phyloP scores from a whole-genome alignment of 2,888 invertebrate genomes.

The Drosophila antonietae region DNA sequence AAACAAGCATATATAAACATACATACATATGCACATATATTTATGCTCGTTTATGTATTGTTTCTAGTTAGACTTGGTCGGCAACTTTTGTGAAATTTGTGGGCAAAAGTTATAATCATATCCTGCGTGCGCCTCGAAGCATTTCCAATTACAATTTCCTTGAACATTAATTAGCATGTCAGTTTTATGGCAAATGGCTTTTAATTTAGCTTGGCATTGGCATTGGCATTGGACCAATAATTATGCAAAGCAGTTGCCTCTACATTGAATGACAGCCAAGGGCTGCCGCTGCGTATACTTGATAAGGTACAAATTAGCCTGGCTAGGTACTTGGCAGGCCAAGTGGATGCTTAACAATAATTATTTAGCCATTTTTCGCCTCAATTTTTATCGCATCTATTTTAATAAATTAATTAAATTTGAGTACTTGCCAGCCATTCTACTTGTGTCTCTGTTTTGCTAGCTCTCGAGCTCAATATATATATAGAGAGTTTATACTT shows the following conservation, averaged over 20 bases:
- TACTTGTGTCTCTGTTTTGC: neutral
- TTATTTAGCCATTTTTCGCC: neutral
- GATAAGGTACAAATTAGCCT: slow-evolving; percentile 13
- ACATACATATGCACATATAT: neutral
- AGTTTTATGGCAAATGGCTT: slow-evolving; percentile 69
- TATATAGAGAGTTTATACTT: slow-evolving; percentile 9
- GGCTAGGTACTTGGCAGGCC: neutral
- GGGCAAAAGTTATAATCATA: slow-evolving; percentile 74
- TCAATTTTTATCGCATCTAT: neutral
- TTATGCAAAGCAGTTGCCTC: slow-evolving; percentile 47
- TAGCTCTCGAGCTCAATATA: slow-evolving; percentile 20
- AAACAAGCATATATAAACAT: neutral
- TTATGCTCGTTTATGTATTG: slow-evolving; percentile 10
- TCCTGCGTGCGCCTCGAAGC: slow-evolving; percentile 49
- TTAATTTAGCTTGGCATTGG: slow-evolving; percentile 54
- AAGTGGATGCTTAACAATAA: neutral
- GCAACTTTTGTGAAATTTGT: slow-evolving; percentile 68
- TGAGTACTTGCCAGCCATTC: neutral
- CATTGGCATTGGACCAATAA: slow-evolving; percentile 46
- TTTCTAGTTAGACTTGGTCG: slow-evolving; percentile 52
- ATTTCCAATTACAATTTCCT: slow-evolving; percentile 74
- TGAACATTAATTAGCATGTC: slow-evolving; percentile 75
- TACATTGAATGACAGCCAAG: slow-evolving; percentile 33
- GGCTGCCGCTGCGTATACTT: slow-evolving; percentile 13
- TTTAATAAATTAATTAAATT: neutral